These are phyloP conservation scores for Sitophilus oryzae DNA, from an alignment of 1,140 invertebrate species.

Conservation along the genomic window DNA sequence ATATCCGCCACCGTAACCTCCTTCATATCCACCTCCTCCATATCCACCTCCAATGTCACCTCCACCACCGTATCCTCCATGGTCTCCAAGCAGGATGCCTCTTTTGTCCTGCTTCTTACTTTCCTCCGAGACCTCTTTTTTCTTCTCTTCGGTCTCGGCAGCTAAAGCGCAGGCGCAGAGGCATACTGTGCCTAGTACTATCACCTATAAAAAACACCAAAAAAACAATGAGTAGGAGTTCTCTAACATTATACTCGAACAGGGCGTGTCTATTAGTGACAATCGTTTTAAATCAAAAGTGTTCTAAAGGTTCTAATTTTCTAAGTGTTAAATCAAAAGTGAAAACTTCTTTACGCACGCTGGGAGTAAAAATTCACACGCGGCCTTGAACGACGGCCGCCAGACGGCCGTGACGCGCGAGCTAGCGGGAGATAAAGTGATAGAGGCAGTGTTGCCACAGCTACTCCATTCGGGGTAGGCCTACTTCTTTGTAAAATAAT, in stretches of 20 bases:
- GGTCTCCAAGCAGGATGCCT: constrained; percentile 40
- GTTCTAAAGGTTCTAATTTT: background rate
- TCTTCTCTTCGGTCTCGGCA: constrained; percentile 34
- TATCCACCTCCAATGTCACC: constrained; percentile 23
- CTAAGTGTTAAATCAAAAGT: background rate
- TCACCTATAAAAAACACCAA: constrained; percentile 33
- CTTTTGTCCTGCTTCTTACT: constrained; percentile 46
- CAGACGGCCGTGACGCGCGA: too few species aligned
- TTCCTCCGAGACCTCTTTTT: constrained; percentile 36
- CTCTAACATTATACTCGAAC: background rate
- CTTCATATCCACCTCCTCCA: constrained; percentile 31
- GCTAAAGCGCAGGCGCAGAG: constrained; percentile 39
- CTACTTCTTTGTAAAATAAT: too few species aligned
- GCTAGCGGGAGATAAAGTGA: too few species aligned
- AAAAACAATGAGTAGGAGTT: background rate
- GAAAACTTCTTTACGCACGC: background rate
- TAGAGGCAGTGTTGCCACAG: too few species aligned
- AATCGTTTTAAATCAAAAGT: background rate
- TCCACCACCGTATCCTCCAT: constrained; percentile 27
- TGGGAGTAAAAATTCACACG: too few species aligned
- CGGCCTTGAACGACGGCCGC: too few species aligned
- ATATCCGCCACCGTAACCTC: constrained; percentile 39
- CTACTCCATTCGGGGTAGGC: too few species aligned
- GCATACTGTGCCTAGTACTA: constrained; percentile 39
- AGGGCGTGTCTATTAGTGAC: background rate